Conservation (phyloP, 2,888 invertebrate species). For the Macrosiphum euphorbiae region DNA sequence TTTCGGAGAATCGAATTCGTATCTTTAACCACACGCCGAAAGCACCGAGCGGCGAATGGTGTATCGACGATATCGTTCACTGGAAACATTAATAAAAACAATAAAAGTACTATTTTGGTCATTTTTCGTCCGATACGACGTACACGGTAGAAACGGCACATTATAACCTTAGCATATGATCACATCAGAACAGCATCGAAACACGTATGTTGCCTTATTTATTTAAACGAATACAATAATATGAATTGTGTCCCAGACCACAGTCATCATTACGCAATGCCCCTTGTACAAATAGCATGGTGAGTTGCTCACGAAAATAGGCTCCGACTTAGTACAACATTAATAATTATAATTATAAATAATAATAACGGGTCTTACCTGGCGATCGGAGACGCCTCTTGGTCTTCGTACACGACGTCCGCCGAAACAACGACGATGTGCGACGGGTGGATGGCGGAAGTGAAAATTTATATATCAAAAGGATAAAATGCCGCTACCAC, state of each 20-base stretch:
- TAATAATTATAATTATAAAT: not conserved
- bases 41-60: not conserved
- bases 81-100: not conserved
- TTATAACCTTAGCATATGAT: too few relatives aligned
- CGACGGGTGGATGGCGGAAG: not conserved
- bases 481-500: not conserved
- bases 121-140: not conserved
- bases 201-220: not conserved
- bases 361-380: constrained; percentile 12
- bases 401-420: not conserved
- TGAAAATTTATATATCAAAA: not conserved
- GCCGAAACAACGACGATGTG: not conserved
- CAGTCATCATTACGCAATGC: not conserved
- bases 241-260: not conserved
- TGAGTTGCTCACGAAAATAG: not conserved
- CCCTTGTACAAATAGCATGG: not conserved
- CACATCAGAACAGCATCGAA: not conserved
- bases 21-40: not conserved
- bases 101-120: not conserved
- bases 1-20: not conserved
- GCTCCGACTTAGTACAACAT: not conserved
- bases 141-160: not conserved
- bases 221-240: too few relatives aligned
- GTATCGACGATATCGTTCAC: not conserved
- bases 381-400: not conserved